Conservation (phyloP, 1,140 invertebrate species). For the Bilobella aurantiaca region DNA sequence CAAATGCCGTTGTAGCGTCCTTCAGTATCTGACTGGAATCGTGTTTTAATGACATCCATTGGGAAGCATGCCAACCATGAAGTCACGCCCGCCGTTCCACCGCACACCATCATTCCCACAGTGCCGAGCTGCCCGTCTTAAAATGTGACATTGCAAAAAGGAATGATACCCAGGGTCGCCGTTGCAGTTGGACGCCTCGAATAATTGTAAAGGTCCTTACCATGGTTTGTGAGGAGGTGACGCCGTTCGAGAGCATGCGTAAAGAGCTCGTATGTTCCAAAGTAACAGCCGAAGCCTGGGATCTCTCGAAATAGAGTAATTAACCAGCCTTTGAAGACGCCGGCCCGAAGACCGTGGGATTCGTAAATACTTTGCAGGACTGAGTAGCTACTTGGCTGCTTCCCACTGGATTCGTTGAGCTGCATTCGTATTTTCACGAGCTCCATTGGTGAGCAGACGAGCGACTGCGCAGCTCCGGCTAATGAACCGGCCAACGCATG, state of each 20-base stretch:
- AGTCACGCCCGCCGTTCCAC: conserved; percentile 66
- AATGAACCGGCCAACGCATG: conserved; percentile 62
- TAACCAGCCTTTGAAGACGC: conserved; percentile 61
- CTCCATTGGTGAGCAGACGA: conserved; percentile 75
- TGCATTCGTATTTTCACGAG: conserved; percentile 76
- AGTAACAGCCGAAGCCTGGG: conserved; percentile 56
- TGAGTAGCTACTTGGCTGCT: conserved; percentile 45
- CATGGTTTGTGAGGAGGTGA: not conserved
- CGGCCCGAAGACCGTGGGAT: conserved; percentile 49
- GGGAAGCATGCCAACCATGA: conserved; percentile 83
- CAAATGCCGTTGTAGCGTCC: conserved; percentile 53
- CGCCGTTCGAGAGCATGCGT: conserved; percentile 19
- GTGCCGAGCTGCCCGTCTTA: conserved; percentile 37
- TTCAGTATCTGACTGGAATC: conserved; percentile 63
- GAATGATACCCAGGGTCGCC: too few relatives aligned
- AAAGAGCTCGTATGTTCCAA: conserved; percentile 62
- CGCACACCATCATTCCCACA: conserved; percentile 56
- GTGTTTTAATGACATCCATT: conserved; percentile 77
- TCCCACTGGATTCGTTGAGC: conserved; percentile 38
- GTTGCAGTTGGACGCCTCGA: not conserved
- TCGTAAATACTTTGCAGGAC: conserved; percentile 55
- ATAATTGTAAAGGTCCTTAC: conserved; percentile 1
- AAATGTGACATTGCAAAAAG: not conserved
- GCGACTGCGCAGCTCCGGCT: conserved; percentile 65
- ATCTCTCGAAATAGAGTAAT: conserved; percentile 63